These are phyloP conservation scores for Aurelia aurita complex sp. Pacific DNA, from an alignment of 30 jellyfish, hydroid and myxozoan genomes.

Conservation along the genomic window DNA sequence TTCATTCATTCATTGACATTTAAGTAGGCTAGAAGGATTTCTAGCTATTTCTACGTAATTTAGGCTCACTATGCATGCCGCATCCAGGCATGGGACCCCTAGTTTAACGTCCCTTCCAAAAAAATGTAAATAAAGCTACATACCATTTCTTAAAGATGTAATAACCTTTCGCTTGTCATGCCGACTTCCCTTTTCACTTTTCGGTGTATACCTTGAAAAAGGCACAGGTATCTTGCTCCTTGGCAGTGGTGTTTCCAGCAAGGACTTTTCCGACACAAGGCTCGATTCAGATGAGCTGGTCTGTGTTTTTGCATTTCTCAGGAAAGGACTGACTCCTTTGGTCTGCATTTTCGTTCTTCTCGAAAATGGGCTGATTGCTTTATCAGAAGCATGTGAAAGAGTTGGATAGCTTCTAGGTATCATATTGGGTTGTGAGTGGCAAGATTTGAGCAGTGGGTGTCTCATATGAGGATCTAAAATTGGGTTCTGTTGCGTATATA, in stretches of 20 bases:
- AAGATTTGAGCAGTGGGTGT: background rate
- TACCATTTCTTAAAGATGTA: conserved; percentile 10
- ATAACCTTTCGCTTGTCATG: conserved; percentile 1
- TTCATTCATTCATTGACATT: too few species aligned
- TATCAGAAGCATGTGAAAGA: conserved; percentile 1
- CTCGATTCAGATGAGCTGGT: conserved; percentile 74
- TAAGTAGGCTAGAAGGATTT: too few species aligned
- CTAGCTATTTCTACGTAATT: too few species aligned
- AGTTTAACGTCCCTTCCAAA: too few species aligned
- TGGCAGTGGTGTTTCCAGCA: conserved; percentile 65
- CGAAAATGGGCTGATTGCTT: conserved; percentile 41
- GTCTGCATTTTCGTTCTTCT: background rate
- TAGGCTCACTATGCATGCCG: too few species aligned
- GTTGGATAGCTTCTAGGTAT: conserved; percentile 4
- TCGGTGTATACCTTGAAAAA: conserved; percentile 63
- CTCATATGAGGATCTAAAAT: too few species aligned
- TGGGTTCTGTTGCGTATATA: too few species aligned
- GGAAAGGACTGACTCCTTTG: too few species aligned
- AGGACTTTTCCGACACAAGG: conserved; percentile 55
- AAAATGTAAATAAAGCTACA: background rate
- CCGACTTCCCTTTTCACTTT: background rate
- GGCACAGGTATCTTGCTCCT: conserved; percentile 74
- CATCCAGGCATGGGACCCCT: too few species aligned
- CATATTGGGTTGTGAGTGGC: background rate
- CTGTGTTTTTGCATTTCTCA: conserved; percentile 47